phyloP scores from a whole-genome alignment of 1,140 invertebrate species.

The Kradibia gibbosae region DNA sequence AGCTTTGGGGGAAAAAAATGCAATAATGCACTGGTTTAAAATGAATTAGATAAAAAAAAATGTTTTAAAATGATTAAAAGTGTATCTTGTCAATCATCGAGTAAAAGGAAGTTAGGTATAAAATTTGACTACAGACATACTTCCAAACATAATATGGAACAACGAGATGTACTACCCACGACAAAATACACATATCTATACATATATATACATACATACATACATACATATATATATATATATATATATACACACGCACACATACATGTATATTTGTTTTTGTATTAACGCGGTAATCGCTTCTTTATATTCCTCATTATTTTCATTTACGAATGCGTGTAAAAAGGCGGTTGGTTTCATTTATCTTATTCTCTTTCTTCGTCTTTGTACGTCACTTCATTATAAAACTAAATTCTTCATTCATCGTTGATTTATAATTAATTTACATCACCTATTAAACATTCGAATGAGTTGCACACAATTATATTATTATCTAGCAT shows the following conservation, averaged over 20 bases:
- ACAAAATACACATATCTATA: too few species aligned
- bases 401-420: conserved; percentile 42
- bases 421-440: conserved; percentile 26
- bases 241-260: too few species aligned
- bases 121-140: conserved; percentile 19
- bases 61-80: conserved; percentile 6
- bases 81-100: neutral
- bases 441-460: conserved; percentile 32
- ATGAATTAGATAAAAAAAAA: conserved; percentile 7
- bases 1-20: neutral
- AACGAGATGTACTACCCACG: neutral
- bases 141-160: conserved; percentile 15
- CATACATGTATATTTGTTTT: too few species aligned
- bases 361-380: conserved; percentile 13
- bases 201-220: too few species aligned
- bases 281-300: neutral
- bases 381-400: conserved; percentile 39
- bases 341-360: conserved; percentile 31
- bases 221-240: too few species aligned
- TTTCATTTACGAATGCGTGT: conserved; percentile 8
- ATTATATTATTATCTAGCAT: conserved; percentile 28
- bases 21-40: neutral
- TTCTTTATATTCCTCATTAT: neutral
- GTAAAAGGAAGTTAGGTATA: neutral
- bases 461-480: conserved; percentile 15